Evolutionary conservation across 2,113 vertebrate species (phyloP).

Genomic region (Tachycineta bicolor): DNA sequence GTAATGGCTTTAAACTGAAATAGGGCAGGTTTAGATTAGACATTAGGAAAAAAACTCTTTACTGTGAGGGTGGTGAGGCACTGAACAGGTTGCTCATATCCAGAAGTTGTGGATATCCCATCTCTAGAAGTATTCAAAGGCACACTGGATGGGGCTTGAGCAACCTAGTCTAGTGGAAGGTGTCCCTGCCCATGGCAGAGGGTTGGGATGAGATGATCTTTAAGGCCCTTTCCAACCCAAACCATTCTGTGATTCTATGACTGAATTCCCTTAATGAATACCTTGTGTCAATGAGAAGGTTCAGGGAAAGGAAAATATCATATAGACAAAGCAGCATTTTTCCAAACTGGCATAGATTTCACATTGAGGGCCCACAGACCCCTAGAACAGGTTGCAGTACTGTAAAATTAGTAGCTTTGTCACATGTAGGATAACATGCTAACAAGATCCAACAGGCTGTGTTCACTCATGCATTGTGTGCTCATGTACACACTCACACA

Average conservation of each 20-base stretch:
- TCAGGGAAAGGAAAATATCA: constrained; percentile 32
- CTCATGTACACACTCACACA: not conserved
- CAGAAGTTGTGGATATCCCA: not conserved
- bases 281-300: constrained; percentile 15
- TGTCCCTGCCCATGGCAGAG: not conserved
- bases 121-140: not conserved
- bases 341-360: constrained; percentile 77
- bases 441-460: constrained; percentile 55
- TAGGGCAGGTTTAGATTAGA: not conserved
- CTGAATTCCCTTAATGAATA: constrained; percentile 36
- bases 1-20: not conserved
- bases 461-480: constrained; percentile 35
- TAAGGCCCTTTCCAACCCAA: not conserved
- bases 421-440: constrained; percentile 60
- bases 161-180: not conserved
- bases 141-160: not conserved
- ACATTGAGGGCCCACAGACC: constrained; percentile 71
- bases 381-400: constrained; percentile 64
- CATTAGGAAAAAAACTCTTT: not conserved
- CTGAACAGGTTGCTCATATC: not conserved
- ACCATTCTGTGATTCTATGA: not conserved
- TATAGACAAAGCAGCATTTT: constrained; percentile 79
- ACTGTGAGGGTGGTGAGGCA: not conserved
- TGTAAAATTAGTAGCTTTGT: constrained; percentile 75
- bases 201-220: not conserved